A percentile compares a stretch with the other conserved stretches of the same genome.
Conservation (phyloP, 2,113 vertebrate species). For the Ursus arctos region DNA sequence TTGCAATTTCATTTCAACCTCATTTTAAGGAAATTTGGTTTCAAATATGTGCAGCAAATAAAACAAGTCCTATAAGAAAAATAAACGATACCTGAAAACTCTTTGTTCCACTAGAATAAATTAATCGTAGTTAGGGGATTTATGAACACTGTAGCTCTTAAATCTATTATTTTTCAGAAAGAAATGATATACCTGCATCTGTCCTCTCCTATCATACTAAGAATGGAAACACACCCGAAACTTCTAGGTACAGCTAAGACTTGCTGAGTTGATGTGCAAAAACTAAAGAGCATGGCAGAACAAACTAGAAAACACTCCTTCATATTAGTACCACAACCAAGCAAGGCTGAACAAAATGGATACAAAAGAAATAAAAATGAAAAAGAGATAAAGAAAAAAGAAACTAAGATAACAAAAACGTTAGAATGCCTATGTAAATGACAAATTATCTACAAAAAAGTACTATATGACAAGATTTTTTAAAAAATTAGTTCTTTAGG, state of each 20-base stretch:
- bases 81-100: background rate
- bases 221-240: background rate
- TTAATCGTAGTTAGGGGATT: background rate
- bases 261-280: background rate
- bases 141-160: background rate
- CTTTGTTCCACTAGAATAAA: background rate
- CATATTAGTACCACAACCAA: background rate
- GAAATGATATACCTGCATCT: background rate
- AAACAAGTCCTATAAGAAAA: background rate
- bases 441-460: background rate
- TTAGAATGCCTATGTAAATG: background rate
- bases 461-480: background rate
- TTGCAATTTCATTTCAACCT: constrained; percentile 23
- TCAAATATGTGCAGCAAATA: constrained; percentile 33
- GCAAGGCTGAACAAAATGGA: background rate
- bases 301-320: background rate
- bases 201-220: background rate
- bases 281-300: background rate
- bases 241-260: background rate
- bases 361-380: constrained; percentile 20
- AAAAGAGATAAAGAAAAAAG: constrained; percentile 10
- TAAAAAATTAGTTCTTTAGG: background rate
- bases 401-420: background rate
- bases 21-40: background rate
- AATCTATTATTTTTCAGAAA: background rate